Evolutionary conservation across 1,140 invertebrate species (phyloP).

Genomic region (Polypedilum pembai): DNA sequence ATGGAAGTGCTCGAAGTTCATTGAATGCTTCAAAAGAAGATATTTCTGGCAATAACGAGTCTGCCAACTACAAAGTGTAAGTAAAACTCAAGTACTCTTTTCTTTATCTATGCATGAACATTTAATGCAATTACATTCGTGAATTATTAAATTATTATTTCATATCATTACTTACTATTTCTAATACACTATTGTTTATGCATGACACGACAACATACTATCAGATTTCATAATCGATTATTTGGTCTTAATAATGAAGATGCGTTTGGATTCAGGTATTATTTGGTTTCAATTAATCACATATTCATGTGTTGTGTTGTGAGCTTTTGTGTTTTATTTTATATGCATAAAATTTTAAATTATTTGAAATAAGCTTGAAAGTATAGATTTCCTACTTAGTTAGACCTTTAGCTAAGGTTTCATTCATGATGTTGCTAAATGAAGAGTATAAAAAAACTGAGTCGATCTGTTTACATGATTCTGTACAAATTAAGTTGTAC

Average conservation of each 20-base stretch:
- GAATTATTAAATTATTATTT: too few species aligned
- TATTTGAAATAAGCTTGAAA: too few species aligned
- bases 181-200: background rate
- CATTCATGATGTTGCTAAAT: too few species aligned
- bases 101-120: conserved; percentile 23
- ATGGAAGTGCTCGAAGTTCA: conserved; percentile 14
- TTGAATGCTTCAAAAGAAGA: conserved; percentile 13
- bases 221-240: conserved; percentile 64
- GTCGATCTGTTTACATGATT: too few species aligned
- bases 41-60: background rate
- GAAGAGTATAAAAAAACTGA: too few species aligned
- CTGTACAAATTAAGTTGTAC: too few species aligned
- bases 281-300: conserved; percentile 33
- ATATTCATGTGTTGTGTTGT: background rate
- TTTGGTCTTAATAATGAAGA: conserved; percentile 61
- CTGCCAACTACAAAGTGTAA: conserved; percentile 29
- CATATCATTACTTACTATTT: too few species aligned
- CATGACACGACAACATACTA: conserved; percentile 45
- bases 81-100: conserved; percentile 39
- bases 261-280: conserved; percentile 63
- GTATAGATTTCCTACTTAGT: too few species aligned
- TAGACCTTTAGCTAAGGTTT: too few species aligned
- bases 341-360: too few species aligned
- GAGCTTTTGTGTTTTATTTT: background rate
- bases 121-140: too few species aligned